Evolutionary conservation across 64 coral and sea anemone species (phyloP).

Genomic region (Actinia tenebrosa): DNA sequence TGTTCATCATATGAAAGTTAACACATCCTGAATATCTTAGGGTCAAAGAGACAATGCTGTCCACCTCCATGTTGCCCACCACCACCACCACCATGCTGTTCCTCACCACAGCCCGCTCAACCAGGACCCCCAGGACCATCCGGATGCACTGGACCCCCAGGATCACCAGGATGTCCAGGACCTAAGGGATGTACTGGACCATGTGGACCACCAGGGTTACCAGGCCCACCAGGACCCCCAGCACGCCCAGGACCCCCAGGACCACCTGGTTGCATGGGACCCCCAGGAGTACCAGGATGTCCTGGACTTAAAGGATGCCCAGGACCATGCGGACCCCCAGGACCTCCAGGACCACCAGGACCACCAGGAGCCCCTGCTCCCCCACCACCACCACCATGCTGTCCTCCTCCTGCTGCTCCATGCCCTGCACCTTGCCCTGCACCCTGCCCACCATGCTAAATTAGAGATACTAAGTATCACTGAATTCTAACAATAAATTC

Average conservation of each 20-base stretch:
- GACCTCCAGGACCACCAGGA: slow-evolving; percentile 58
- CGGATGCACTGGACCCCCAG: slow-evolving; percentile 65
- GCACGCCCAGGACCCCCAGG: slow-evolving; percentile 69
- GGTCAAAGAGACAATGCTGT: slow-evolving; percentile 24
- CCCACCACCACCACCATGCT: slow-evolving; percentile 46
- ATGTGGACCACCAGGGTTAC: slow-evolving; percentile 59
- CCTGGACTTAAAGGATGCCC: slow-evolving; percentile 35
- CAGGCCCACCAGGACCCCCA: slow-evolving; percentile 64
- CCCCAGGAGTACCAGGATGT: slow-evolving; percentile 32
- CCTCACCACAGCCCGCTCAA: neutral
- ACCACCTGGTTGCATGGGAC: slow-evolving; percentile 28
- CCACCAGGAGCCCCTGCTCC: slow-evolving; percentile 55
- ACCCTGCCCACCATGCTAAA: slow-evolving; percentile 56
- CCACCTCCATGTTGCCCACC: slow-evolving; percentile 7
- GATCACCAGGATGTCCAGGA: slow-evolving; percentile 74
- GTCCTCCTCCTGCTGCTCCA: slow-evolving; percentile 39
- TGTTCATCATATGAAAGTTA: neutral
- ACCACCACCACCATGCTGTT: neutral
- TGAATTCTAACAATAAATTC: neutral
- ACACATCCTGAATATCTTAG: neutral
- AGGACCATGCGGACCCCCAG: slow-evolving; percentile 37
- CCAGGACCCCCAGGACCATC: slow-evolving; percentile 68
- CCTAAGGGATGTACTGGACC: slow-evolving; percentile 67
- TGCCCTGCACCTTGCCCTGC: slow-evolving; percentile 64
- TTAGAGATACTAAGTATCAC: slow-evolving; percentile 19